A percentile compares a stretch with the other conserved stretches of the same genome.
phyloP scores from a whole-genome alignment of 2,888 invertebrate genomes.

The Eustalomyia histrio region DNA sequence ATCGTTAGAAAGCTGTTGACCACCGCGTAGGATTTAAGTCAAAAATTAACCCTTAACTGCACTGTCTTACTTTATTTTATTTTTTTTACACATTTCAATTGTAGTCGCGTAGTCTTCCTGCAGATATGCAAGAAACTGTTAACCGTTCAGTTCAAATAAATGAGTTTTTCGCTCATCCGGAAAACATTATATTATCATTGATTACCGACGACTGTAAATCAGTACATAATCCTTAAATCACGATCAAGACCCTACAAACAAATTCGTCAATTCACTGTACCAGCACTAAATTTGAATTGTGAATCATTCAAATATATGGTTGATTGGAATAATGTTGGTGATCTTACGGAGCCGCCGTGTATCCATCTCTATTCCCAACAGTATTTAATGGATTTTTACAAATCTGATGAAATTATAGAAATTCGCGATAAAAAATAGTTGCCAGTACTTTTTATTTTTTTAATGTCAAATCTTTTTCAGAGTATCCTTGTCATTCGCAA shows the following conservation, averaged over 20 bases:
- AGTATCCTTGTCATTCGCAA: too few relatives aligned
- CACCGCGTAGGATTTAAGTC: too few relatives aligned
- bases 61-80: too few relatives aligned
- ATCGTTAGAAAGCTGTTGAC: too few relatives aligned
- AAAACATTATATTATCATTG: constrained; percentile 5
- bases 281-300: constrained; percentile 1
- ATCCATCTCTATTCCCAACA: background rate
- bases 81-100: too few relatives aligned
- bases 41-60: too few relatives aligned
- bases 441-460: background rate
- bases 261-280: background rate
- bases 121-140: constrained; percentile 4
- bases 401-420: constrained; percentile 2
- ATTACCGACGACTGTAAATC: background rate
- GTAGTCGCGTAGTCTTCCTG: too few relatives aligned
- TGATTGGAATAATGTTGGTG: background rate
- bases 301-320: constrained; percentile 3
- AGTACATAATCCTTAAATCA: background rate
- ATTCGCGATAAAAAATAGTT: background rate
- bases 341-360: background rate
- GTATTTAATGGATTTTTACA: background rate
- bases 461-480: too few relatives aligned
- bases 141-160: constrained; percentile 12
- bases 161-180: background rate
- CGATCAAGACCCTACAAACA: background rate